phyloP scores from a whole-genome alignment of 2,888 invertebrate genomes.

The Dasysyrphus albostriatus region DNA sequence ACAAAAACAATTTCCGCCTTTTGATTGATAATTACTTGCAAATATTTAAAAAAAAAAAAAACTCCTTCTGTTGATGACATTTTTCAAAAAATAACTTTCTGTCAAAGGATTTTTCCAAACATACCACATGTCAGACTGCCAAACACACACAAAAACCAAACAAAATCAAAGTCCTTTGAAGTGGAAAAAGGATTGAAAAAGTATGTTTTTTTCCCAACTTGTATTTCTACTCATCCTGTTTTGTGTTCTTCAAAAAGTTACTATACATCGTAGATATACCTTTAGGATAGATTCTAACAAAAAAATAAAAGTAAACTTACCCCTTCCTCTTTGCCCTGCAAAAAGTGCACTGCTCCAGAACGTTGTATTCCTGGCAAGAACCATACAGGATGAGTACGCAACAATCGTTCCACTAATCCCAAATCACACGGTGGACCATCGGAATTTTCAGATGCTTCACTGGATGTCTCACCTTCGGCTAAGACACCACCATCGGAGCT shows the following conservation, averaged over 20 bases:
- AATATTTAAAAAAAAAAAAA: constrained; percentile 48
- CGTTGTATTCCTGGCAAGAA: constrained; percentile 96
- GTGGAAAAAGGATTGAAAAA: constrained; percentile 61
- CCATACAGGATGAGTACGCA: constrained; percentile 97
- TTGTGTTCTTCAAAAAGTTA: constrained; percentile 13
- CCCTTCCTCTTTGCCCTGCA: constrained; percentile 97
- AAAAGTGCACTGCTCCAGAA: constrained; percentile 95
- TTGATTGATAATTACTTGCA: constrained; percentile 69
- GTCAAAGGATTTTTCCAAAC: constrained; percentile 59
- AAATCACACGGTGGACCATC: constrained; percentile 91
- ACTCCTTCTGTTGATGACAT: constrained; percentile 56
- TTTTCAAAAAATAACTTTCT: constrained; percentile 39
- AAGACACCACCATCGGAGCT: constrained; percentile 86
- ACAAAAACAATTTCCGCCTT: constrained; percentile 65
- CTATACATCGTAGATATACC: neutral
- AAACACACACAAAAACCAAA: constrained; percentile 56
- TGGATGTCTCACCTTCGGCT: constrained; percentile 86
- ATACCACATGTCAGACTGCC: constrained; percentile 66
- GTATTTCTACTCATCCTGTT: constrained; percentile 18
- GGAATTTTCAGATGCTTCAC: constrained; percentile 86
- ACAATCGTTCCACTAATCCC: constrained; percentile 93
- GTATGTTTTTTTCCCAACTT: neutral
- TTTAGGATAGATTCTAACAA: neutral
- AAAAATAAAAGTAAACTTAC: constrained; percentile 85
- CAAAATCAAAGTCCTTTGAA: constrained; percentile 63